phyloP scores from a whole-genome alignment of 2,113 vertebrate genomes.

The Candoia aspera region DNA sequence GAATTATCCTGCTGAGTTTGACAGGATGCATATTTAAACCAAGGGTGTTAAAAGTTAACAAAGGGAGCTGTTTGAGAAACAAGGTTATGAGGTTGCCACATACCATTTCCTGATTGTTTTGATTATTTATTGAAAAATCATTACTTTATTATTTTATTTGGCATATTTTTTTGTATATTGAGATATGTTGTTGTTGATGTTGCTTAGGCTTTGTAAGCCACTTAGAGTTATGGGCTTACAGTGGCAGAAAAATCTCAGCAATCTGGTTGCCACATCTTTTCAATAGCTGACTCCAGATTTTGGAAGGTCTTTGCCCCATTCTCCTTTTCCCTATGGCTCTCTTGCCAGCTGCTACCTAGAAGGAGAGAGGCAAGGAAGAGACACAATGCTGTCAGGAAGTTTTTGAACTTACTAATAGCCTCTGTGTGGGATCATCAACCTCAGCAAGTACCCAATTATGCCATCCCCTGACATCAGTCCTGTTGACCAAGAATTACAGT shows the following conservation, averaged over 20 bases:
- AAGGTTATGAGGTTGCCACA: not conserved
- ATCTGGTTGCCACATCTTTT: not conserved
- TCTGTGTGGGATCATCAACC: not conserved
- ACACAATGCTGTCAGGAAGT: not conserved
- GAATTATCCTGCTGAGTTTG: conserved; percentile 19
- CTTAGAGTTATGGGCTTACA: not conserved
- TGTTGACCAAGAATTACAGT: not conserved
- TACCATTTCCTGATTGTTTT: not conserved
- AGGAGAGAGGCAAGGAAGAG: not conserved
- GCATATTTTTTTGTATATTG: not conserved
- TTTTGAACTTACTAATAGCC: not conserved
- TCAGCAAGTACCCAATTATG: not conserved
- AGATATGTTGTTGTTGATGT: not conserved
- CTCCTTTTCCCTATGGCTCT: not conserved
- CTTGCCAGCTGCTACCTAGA: not conserved
- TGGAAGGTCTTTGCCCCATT: not conserved
- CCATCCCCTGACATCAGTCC: not conserved
- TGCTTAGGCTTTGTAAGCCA: not conserved
- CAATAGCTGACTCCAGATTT: not conserved
- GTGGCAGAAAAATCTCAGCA: not conserved
- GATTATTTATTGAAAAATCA: not conserved
- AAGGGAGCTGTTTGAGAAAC: not conserved
- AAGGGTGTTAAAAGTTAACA: not conserved
- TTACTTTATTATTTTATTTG: not conserved
- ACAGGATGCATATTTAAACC: not conserved